Conservation (phyloP, 2,797 vertebrate species). For the Onychomys arenicola region DNA sequence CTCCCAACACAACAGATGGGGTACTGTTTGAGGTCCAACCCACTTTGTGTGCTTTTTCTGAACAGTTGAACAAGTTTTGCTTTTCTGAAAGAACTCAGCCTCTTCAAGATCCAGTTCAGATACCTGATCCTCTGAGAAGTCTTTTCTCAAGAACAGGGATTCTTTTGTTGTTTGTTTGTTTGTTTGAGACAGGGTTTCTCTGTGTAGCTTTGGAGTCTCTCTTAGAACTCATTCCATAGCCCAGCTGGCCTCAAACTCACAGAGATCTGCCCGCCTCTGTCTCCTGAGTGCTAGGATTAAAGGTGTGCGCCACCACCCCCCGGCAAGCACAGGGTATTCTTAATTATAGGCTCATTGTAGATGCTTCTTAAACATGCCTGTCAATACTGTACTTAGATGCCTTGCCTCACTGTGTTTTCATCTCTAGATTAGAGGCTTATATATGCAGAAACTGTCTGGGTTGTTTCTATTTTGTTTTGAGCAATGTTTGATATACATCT, state of each 20-base stretch:
- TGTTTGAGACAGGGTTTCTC: too few species aligned
- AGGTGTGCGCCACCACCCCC: too few species aligned
- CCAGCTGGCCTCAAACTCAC: too few species aligned
- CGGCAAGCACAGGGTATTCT: neutral
- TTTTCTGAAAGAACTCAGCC: neutral
- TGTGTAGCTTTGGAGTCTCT: too few species aligned
- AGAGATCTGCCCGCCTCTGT: too few species aligned
- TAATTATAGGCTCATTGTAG: neutral
- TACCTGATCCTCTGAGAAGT: neutral
- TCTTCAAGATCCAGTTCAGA: conserved; percentile 5
- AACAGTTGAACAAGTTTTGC: neutral
- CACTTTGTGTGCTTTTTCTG: neutral
- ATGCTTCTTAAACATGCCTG: neutral
- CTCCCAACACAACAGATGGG: neutral
- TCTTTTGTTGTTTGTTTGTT: too few species aligned
- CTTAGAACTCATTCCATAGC: too few species aligned
- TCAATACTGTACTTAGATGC: neutral
- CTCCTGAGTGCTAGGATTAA: too few species aligned
- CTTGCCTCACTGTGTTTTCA: conserved; percentile 12
- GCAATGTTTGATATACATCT: neutral
- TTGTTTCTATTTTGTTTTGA: conserved; percentile 14
- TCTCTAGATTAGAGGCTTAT: neutral
- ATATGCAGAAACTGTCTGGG: neutral
- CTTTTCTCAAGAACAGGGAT: neutral
- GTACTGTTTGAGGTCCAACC: neutral